Evolutionary conservation across 2,888 invertebrate species (phyloP).

Genomic region (Griposia aprilina): DNA sequence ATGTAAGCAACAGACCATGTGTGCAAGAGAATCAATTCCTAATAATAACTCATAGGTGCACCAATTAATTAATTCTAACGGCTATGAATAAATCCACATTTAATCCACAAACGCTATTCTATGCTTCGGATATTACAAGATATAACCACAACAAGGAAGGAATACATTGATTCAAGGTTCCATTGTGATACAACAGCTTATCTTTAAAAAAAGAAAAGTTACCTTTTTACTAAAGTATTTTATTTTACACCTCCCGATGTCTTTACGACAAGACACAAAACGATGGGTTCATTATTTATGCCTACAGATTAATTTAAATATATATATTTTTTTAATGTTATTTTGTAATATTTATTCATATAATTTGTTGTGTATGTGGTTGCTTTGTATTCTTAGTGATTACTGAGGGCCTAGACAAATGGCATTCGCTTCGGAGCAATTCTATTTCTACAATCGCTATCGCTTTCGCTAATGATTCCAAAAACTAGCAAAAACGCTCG

Average conservation of each 20-base stretch:
- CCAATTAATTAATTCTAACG: constrained; percentile 78
- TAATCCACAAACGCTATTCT: constrained; percentile 74
- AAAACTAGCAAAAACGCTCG: no score
- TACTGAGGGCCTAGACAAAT: no score
- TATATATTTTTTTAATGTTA: no score
- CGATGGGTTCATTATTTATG: no score
- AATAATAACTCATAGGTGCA: constrained; percentile 81
- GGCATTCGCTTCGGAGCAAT: no score
- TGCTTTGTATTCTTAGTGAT: no score
- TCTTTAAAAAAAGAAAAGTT: constrained; percentile 81
- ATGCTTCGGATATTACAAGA: constrained; percentile 73
- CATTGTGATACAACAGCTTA: constrained; percentile 73
- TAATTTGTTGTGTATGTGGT: no score
- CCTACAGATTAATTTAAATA: no score
- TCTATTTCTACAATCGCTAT: no score
- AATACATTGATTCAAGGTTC: constrained; percentile 74
- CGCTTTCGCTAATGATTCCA: no score
- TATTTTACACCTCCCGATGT: constrained; percentile 87
- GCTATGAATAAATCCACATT: constrained; percentile 81
- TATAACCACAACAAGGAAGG: constrained; percentile 69
- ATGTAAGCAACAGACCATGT: constrained; percentile 72
- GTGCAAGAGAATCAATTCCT: constrained; percentile 81
- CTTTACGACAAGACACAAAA: no score
- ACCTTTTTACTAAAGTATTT: constrained; percentile 84
- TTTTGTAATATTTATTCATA: no score